Percentiles rank a stretch among this genome's conserved stretches.
Evolutionary conservation across 1,140 invertebrate species (phyloP).

Genomic region (Vanessa atalanta): DNA sequence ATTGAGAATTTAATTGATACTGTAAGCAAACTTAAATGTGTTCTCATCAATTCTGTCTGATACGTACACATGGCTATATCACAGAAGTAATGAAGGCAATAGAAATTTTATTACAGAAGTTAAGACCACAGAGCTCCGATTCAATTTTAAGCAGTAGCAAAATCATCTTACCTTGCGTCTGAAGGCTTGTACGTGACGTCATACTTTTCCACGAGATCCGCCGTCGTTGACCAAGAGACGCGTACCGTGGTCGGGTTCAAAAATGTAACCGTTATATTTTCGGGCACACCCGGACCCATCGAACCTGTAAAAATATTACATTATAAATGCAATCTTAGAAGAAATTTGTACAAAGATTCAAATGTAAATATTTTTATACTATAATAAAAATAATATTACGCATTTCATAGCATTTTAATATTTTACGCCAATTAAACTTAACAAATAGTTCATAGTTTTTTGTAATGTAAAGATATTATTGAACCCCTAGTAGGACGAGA

Average conservation of each 20-base stretch:
- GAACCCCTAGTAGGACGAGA: too few relatives aligned
- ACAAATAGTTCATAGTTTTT: too few relatives aligned
- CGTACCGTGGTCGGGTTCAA: slow-evolving; percentile 90
- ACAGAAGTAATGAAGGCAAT: neutral
- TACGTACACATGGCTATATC: neutral
- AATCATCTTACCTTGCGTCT: slow-evolving; percentile 85
- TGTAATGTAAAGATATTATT: too few relatives aligned
- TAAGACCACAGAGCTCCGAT: neutral
- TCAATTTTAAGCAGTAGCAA: neutral
- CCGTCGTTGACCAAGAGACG: slow-evolving; percentile 90
- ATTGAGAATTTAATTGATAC: too few relatives aligned
- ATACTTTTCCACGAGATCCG: slow-evolving; percentile 90
- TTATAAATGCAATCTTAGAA: neutral
- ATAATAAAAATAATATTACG: too few relatives aligned
- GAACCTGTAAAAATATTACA: slow-evolving; percentile 83
- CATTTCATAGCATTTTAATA: too few relatives aligned
- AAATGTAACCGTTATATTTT: slow-evolving; percentile 93
- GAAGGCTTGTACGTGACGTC: slow-evolving; percentile 92
- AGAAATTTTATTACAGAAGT: neutral
- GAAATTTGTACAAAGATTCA: too few relatives aligned
- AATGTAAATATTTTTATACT: too few relatives aligned
- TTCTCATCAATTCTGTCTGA: too few relatives aligned
- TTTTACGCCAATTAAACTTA: too few relatives aligned
- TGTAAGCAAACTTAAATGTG: too few relatives aligned
- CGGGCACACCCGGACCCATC: slow-evolving; percentile 87